Percentiles rank a stretch among this genome's conserved stretches.
These are phyloP conservation scores for Plusia festucae DNA, from an alignment of 2,888 invertebrate genomes.

Conservation along the genomic window DNA sequence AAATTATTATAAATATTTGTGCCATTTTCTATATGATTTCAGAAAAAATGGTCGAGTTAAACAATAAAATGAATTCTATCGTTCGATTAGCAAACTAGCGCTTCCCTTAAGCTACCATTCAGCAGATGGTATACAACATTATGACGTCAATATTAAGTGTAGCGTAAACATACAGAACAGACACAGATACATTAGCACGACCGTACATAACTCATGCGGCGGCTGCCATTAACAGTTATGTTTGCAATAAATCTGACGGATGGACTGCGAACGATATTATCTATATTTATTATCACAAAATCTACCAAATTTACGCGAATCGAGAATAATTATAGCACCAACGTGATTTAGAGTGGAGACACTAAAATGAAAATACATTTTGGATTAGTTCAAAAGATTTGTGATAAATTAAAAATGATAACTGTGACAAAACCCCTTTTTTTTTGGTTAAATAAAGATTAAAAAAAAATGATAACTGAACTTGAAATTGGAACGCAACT, in stretches of 20 bases:
- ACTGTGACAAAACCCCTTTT: too few relatives aligned
- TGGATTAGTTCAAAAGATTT: too few relatives aligned
- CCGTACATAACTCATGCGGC: constrained; percentile 61
- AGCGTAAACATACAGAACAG: constrained; percentile 9
- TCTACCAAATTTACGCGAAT: constrained; percentile 43
- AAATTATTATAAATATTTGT: too few relatives aligned
- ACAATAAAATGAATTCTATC: too few relatives aligned
- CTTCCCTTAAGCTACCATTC: not conserved
- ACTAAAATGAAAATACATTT: not conserved
- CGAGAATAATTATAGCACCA: constrained; percentile 36
- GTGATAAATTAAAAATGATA: too few relatives aligned
- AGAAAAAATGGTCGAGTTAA: too few relatives aligned
- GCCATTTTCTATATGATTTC: too few relatives aligned
- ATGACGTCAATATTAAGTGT: constrained; percentile 33
- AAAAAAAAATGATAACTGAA: too few relatives aligned
- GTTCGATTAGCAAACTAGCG: not conserved
- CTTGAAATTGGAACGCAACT: too few relatives aligned
- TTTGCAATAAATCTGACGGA: constrained; percentile 60
- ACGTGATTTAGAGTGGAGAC: not conserved
- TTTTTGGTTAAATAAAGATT: too few relatives aligned
- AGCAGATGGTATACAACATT: not conserved
- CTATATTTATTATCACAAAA: constrained; percentile 52
- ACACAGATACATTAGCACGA: constrained; percentile 40
- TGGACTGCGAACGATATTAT: constrained; percentile 57
- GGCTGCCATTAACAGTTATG: constrained; percentile 63